Evolutionary conservation across 2,113 vertebrate species (phyloP), one percentile per base, ranked within the genome.

Genomic region (Triplophysa siluroides): DNA sequence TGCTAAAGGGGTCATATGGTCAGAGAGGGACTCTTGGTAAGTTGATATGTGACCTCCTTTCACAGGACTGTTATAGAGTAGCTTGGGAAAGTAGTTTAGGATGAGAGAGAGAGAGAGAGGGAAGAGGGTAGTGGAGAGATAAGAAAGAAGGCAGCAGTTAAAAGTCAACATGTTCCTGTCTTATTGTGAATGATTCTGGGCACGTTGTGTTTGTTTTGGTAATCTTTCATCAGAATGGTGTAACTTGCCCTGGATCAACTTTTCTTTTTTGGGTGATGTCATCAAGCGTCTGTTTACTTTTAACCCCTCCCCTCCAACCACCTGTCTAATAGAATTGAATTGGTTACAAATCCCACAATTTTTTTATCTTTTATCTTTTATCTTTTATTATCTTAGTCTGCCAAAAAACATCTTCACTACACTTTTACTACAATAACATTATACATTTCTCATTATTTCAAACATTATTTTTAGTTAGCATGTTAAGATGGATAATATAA

Each of bases 1-100:
- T 72, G 56, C 58, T 23, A n/a, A 58, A 75, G 78, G 72, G 84
- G 81, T 85, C 78, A 74, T 83, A 76, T 81, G 81, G 84, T 85
- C 76, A 71, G 78, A 78, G 69, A 83, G 81, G 75, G 85, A 85
- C 76, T 65, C 83, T 79, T 74, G 75, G 90, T 89, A 92, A 92
- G 88, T 78, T 80, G 87, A 92, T 91, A 88, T 80, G 78, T 87
- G 88, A 87, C 90, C 90, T 90, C 77, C 19, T 88, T 88, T 87
- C 66, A 80, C 79, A 75, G 77, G 45, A 58, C 78, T 86, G 88
- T 87, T 89, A 82, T 81, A 83, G 84, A 83, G 83, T 81, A 88
- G 86, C 88, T 88, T 85, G 83, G 79, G 86, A 85, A 82, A 85
- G 83, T 79, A 68, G 79, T 81, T 84, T 79, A 56, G 82, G 78